Percentiles rank a stretch among this genome's conserved stretches.
Conservation (phyloP, 2,113 vertebrate species). For the Neotragus moschatus region DNA sequence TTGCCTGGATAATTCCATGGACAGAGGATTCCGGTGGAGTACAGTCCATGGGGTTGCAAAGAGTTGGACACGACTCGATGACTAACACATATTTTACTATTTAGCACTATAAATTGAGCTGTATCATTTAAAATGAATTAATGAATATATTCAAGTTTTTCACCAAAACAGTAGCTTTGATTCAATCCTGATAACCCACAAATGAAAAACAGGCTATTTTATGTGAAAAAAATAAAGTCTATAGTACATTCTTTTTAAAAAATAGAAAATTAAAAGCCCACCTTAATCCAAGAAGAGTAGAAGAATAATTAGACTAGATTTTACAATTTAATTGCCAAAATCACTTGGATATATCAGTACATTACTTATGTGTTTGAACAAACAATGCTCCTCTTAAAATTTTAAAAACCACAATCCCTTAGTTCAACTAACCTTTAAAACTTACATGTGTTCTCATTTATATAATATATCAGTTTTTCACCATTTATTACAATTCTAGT, state of each 20-base stretch:
- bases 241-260: neutral
- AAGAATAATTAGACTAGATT: neutral
- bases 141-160: neutral
- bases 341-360: neutral
- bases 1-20: too few species aligned
- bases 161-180: neutral
- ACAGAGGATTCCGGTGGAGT: too few species aligned
- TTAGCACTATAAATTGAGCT: neutral
- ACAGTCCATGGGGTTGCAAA: too few species aligned
- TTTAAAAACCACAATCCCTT: neutral
- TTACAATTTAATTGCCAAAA: neutral
- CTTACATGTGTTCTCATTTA: neutral
- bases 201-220: neutral
- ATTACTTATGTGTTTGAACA: neutral
- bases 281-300: neutral
- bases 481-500: neutral
- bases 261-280: neutral
- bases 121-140: neutral
- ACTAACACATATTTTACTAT: neutral
- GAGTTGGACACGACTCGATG: too few species aligned
- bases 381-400: neutral
- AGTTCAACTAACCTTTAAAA: neutral
- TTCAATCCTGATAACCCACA: neutral
- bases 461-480: neutral
- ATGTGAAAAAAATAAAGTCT: neutral